These are phyloP conservation scores for Meandrina meandrites DNA, from an alignment of 92 coral and sea anemone species.

Conservation along the genomic window DNA sequence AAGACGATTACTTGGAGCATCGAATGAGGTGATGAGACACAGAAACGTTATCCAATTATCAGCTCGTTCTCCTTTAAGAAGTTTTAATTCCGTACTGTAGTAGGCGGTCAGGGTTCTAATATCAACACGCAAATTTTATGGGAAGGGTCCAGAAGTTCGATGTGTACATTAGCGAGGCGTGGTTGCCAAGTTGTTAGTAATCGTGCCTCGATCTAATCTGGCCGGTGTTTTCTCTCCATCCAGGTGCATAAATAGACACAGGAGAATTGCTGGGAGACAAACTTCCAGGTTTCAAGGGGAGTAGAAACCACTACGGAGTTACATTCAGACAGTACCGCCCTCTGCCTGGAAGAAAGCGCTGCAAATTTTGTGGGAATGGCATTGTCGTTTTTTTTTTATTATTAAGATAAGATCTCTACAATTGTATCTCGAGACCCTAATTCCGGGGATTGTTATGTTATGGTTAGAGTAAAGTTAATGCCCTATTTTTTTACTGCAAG, in stretches of 20 bases:
- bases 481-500: too few species aligned
- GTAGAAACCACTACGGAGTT: too few species aligned
- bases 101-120: not conserved
- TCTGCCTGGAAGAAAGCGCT: too few species aligned
- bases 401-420: too few species aligned
- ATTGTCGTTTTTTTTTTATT: too few species aligned
- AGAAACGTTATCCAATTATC: not conserved
- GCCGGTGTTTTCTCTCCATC: not conserved
- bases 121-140: not conserved
- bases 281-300: not conserved
- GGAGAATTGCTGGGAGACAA: not conserved
- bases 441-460: too few species aligned
- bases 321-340: too few species aligned
- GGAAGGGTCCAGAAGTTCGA: not conserved
- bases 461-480: too few species aligned
- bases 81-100: not conserved
- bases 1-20: not conserved
- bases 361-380: too few species aligned
- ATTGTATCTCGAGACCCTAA: too few species aligned
- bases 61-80: not conserved
- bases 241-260: too few species aligned
- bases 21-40: too few species aligned
- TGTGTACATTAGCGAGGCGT: not conserved
- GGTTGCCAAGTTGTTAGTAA: not conserved
- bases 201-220: not conserved